Evolutionary conservation across 2,113 vertebrate genomes (phyloP), one percentile per base, ranked within the genome.

Genomic region (Phaetusa simplex): DNA sequence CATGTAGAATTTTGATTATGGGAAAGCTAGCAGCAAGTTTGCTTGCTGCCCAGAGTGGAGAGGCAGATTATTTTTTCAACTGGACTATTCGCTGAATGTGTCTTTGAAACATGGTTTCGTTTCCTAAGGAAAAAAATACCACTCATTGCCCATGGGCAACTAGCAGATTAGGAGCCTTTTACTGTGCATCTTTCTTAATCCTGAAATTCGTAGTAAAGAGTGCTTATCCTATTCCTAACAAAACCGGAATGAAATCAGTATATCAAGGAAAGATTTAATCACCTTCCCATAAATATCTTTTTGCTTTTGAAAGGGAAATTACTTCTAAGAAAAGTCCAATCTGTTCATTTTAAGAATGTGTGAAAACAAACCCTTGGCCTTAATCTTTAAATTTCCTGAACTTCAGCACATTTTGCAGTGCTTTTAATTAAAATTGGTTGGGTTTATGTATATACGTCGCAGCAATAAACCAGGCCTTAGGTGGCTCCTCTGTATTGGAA

Each of bases 341-440:
- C 65, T 55, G 18, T 74, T 87, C 56, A 14, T 55, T 83, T 94
- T 61, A 45, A 76, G 77, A 86, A 94, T 0, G 42, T 90, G 78
- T 86, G 89, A 94, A 88, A 87, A 82, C 50, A 70, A 93, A 92
- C 79, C 42, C 55, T 94, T 85, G 82, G 82, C 86, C 70, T 85
- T 95, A 84, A 90, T 72, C 69, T 76, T 93, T 81, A 89, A 77
- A 95, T 95, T 96, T 90, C 94, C 92, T 94, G 86, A 65, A 76
- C 49, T 84, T 69, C 27, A 88, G 64, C 73, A 72, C 59, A 52
- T 90, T 73, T 84, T 85, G 70, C 92, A 47, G 70, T 24, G 21
- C 34, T 86, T 30, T 95, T 95, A 94, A 96, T 94, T 95, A 94
- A 94, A 94, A 59, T n/a, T 70, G 58, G 70, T 78, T 65, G 9